phyloP scores from a whole-genome alignment of 2,888 invertebrate genomes.

The Drosophila helvetica region DNA sequence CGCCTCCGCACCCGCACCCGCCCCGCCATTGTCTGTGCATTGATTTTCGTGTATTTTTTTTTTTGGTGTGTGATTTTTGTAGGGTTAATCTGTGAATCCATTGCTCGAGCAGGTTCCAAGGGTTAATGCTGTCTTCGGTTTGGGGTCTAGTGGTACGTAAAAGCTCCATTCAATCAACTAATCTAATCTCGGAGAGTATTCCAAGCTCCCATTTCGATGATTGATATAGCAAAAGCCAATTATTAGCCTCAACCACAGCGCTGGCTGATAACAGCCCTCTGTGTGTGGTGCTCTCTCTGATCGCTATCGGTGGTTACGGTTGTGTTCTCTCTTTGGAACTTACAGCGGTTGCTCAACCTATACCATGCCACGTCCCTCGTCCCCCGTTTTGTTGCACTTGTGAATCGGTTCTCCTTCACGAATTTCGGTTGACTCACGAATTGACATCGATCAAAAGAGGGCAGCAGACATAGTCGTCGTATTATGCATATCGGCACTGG shows the following conservation, averaged over 20 bases:
- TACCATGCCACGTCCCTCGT: conserved; percentile 14
- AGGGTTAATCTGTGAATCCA: neutral
- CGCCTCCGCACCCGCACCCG: neutral
- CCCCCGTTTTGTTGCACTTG: neutral
- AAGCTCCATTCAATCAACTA: conserved; percentile 16
- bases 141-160: conserved; percentile 1
- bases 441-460: conserved; percentile 72
- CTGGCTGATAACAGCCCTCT: neutral
- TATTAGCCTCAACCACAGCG: neutral
- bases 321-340: neutral
- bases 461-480: conserved; percentile 21
- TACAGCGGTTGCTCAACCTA: conserved; percentile 13
- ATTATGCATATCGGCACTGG: conserved; percentile 20
- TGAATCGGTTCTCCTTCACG: conserved; percentile 16
- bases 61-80: conserved; percentile 11
- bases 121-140: neutral
- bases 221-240: conserved; percentile 16
- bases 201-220: conserved; percentile 18
- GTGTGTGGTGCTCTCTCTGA: neutral
- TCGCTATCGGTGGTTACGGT: neutral
- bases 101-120: neutral
- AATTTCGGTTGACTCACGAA: conserved; percentile 57
- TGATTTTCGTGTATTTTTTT: conserved; percentile 23
- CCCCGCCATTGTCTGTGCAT: conserved; percentile 19
- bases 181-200: conserved; percentile 27